phyloP scores from a whole-genome alignment of 1,140 invertebrate genomes.

The Leptestheria dahalacensis region DNA sequence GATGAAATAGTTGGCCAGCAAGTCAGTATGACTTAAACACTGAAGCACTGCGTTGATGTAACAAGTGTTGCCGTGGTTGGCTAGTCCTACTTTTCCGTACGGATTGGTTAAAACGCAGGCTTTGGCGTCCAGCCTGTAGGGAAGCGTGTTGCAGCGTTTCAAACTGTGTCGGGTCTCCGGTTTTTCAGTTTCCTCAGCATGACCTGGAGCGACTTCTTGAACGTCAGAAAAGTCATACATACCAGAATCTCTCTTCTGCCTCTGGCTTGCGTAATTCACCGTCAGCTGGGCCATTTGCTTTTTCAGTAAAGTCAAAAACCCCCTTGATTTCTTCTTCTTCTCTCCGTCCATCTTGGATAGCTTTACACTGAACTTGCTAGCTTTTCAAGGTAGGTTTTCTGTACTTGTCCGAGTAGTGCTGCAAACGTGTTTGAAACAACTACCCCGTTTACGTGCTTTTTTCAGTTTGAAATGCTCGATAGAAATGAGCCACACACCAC shows the following conservation, averaged over 20 bases:
- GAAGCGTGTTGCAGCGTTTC: too few species aligned
- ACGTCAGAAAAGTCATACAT: background rate
- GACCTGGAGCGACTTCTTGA: background rate
- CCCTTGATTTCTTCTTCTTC: background rate
- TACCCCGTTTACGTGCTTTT: too few species aligned
- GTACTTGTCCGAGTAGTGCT: too few species aligned
- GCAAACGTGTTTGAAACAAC: too few species aligned
- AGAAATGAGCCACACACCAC: too few species aligned
- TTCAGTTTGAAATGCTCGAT: too few species aligned
- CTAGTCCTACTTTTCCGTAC: background rate
- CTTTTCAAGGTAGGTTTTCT: too few species aligned
- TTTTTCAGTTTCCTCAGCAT: too few species aligned
- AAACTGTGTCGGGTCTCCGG: too few species aligned
- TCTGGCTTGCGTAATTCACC: background rate
- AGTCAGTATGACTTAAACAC: constrained; percentile 84
- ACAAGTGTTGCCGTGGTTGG: constrained; percentile 59
- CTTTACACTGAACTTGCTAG: background rate
- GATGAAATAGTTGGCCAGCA: constrained; percentile 87
- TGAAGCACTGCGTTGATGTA: constrained; percentile 92
- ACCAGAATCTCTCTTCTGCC: background rate
- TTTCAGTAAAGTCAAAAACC: background rate
- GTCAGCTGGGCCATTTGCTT: background rate
- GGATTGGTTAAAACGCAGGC: too few species aligned
- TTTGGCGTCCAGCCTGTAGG: too few species aligned
- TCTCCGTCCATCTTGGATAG: background rate